phyloP scores from a whole-genome alignment of 2,797 vertebrate species.

The Sternotherus odoratus region DNA sequence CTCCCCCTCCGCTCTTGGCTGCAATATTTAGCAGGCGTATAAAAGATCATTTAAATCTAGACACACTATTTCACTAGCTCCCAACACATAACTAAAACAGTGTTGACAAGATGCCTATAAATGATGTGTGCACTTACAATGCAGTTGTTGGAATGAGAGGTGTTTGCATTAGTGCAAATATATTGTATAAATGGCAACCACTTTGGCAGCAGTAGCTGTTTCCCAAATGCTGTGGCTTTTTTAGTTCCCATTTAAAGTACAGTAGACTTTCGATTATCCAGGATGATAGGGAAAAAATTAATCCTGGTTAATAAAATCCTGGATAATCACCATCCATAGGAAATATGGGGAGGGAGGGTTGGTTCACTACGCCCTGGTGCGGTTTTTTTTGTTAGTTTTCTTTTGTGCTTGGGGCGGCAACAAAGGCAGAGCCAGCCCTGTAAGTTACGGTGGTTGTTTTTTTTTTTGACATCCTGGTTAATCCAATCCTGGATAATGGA shows the following conservation, averaged over 20 bases:
- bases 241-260: neutral
- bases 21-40: accelerated
- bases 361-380: too few relatives aligned
- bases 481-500: too few relatives aligned
- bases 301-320: too few relatives aligned
- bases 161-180: neutral
- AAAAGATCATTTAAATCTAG: accelerated
- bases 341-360: too few relatives aligned
- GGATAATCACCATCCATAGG: too few relatives aligned
- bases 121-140: neutral
- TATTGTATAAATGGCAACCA: neutral
- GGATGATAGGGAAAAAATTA: too few relatives aligned
- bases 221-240: neutral
- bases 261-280: too few relatives aligned
- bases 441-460: too few relatives aligned
- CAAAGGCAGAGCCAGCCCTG: too few relatives aligned
- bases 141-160: neutral
- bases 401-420: too few relatives aligned
- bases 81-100: neutral
- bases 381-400: too few relatives aligned
- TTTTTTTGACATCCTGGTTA: too few relatives aligned
- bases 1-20: neutral
- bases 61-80: neutral
- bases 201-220: neutral
- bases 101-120: neutral